These are phyloP conservation scores for Orussus abietinus DNA, from an alignment of 1,140 invertebrate genomes.

Conservation along the genomic window DNA sequence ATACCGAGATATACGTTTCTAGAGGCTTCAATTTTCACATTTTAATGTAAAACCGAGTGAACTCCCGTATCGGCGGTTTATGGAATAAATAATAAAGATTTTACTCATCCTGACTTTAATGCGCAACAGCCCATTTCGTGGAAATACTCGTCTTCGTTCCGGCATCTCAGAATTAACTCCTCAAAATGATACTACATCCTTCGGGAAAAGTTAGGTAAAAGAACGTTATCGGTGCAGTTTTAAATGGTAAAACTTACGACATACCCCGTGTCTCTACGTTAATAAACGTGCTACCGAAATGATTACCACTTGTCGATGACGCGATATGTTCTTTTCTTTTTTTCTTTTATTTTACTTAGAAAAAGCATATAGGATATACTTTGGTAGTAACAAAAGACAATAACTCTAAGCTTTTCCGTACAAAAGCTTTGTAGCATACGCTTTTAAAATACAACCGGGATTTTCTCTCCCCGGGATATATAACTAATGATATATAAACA, in stretches of 20 bases:
- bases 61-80: conserved; percentile 5
- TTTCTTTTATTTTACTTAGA: conserved; percentile 20
- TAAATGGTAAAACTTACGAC: too few relatives aligned
- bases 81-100: conserved; percentile 12
- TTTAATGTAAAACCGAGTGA: neutral
- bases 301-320: too few relatives aligned
- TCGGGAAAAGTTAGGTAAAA: too few relatives aligned
- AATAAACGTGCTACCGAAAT: too few relatives aligned
- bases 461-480: conserved; percentile 3
- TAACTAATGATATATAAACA: conserved; percentile 6
- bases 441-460: conserved; percentile 7
- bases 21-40: conserved; percentile 6
- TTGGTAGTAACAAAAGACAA: conserved; percentile 22
- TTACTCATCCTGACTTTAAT: too few relatives aligned
- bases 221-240: too few relatives aligned
- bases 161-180: too few relatives aligned
- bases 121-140: too few relatives aligned
- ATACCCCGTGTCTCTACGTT: too few relatives aligned
- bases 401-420: conserved; percentile 18
- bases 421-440: conserved; percentile 14
- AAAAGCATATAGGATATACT: conserved; percentile 28
- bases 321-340: too few relatives aligned
- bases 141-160: too few relatives aligned
- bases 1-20: conserved; percentile 4
- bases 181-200: too few relatives aligned